Conservation (phyloP, 2,888 invertebrate genomes). For the Sphaerophoria taeniata region DNA sequence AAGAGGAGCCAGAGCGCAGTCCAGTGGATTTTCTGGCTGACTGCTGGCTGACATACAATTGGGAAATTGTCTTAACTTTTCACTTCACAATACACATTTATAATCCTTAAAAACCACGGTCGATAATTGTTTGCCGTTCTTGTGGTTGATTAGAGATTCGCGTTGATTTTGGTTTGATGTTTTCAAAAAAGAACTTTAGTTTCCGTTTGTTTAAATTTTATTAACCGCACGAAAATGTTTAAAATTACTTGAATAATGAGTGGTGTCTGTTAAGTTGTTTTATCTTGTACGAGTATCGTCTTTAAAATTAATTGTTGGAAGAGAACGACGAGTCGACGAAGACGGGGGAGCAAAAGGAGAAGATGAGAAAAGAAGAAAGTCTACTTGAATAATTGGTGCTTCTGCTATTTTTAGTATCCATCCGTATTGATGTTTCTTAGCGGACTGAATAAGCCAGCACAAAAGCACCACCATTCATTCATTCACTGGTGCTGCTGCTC, state of each 20-base stretch:
- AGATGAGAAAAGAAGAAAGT: slow-evolving; percentile 26
- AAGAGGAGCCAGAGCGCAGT: background rate
- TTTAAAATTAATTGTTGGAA: slow-evolving; percentile 12
- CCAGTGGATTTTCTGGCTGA: background rate
- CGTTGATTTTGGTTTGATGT: background rate
- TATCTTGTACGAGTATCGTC: slow-evolving; percentile 16
- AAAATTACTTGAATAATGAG: slow-evolving; percentile 8
- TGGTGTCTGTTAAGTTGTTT: slow-evolving; percentile 1
- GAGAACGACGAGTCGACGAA: too few relatives aligned
- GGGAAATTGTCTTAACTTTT: slow-evolving; percentile 30
- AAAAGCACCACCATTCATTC: slow-evolving; percentile 60
- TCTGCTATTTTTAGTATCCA: slow-evolving; percentile 69
- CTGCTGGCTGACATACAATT: slow-evolving; percentile 1
- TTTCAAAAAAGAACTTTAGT: background rate
- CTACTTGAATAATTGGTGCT: slow-evolving; percentile 11
- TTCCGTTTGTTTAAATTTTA: background rate
- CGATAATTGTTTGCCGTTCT: slow-evolving; percentile 44
- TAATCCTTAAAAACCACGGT: slow-evolving; percentile 50
- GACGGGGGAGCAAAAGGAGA: background rate
- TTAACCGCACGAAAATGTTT: slow-evolving; percentile 29
- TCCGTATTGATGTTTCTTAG: slow-evolving; percentile 55
- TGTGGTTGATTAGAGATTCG: slow-evolving; percentile 4
- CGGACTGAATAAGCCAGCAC: slow-evolving; percentile 50
- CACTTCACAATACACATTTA: slow-evolving; percentile 11
- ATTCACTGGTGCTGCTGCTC: slow-evolving; percentile 32